phyloP scores from a whole-genome alignment of 92 coral and sea anemone species.

The Heteractis magnifica region DNA sequence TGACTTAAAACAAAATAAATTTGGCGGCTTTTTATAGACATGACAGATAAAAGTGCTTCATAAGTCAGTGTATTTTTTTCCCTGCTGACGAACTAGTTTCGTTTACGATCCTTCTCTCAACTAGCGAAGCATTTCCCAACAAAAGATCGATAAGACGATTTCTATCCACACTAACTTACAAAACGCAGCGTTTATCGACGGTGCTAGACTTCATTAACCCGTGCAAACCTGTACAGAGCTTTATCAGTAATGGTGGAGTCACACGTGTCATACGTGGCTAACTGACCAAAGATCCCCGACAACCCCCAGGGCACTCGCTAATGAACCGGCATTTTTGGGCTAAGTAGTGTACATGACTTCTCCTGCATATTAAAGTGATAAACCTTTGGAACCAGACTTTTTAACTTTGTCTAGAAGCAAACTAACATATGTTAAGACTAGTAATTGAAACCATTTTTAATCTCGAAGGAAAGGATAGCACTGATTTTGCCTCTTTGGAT shows the following conservation, averaged over 20 bases:
- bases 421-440: slow-evolving; percentile 1
- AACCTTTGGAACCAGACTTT: background rate
- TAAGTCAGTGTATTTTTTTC: background rate
- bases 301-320: slow-evolving; percentile 18
- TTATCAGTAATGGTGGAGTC: slow-evolving; percentile 7
- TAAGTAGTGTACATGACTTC: background rate
- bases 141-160: no score
- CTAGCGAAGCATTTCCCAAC: no score
- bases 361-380: background rate
- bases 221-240: background rate
- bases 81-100: background rate
- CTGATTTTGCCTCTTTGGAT: background rate
- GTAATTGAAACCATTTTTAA: background rate
- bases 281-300: background rate
- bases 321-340: slow-evolving; percentile 4
- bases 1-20: slow-evolving; percentile 1
- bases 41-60: background rate
- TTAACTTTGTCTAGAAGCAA: background rate
- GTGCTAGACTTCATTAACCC: background rate
- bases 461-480: background rate
- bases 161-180: no score
- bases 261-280: background rate
- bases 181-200: background rate
- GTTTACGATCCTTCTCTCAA: no score
- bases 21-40: background rate